These are phyloP conservation scores for Diuraphis noxia DNA, from an alignment of 1,140 invertebrate species.

Conservation along the genomic window DNA sequence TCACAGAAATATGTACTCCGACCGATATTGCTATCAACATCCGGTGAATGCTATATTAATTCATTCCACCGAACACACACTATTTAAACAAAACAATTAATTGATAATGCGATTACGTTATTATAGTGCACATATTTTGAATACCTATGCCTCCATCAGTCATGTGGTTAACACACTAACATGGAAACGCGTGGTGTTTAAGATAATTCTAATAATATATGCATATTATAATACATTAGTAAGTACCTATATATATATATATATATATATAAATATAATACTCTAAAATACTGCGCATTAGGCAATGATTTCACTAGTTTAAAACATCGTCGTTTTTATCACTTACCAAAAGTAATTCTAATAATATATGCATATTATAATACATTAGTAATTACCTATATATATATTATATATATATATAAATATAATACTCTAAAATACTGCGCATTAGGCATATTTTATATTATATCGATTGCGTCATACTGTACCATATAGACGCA, in stretches of 20 bases:
- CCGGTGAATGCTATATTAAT: background rate
- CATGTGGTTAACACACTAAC: background rate
- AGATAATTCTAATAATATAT: background rate
- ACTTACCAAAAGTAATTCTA: too few relatives aligned
- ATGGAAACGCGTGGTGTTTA: background rate
- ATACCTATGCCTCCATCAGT: background rate
- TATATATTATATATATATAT: background rate
- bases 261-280: background rate
- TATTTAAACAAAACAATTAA: background rate
- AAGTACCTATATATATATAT: background rate
- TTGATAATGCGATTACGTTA: background rate
- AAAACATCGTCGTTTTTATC: too few relatives aligned
- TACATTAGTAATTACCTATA: too few relatives aligned
- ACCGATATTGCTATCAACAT: background rate
- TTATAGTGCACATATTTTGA: background rate
- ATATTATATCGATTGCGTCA: background rate
- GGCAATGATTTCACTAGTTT: too few relatives aligned
- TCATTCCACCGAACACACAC: background rate
- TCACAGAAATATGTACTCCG: background rate
- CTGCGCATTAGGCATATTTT: background rate
- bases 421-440: background rate
- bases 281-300: background rate
- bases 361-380: too few relatives aligned
- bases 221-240: background rate
- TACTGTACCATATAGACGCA: background rate